Evolutionary conservation across 2,797 vertebrate genomes (phyloP), one percentile per base, ranked within the genome.

Genomic region (Microhierax caerulescens): DNA sequence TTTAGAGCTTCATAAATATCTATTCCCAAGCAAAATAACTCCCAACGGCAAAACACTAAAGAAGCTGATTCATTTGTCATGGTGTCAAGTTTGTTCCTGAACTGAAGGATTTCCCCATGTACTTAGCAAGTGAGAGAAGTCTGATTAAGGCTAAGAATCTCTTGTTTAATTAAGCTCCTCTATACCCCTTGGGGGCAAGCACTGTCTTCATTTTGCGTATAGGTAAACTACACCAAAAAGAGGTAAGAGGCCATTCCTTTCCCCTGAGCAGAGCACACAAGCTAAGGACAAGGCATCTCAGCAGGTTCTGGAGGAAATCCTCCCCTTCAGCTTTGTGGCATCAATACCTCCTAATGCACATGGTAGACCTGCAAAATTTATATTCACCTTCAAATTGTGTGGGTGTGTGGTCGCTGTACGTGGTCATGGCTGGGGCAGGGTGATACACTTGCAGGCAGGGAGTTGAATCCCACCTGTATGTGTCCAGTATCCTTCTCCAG

Each of bases 131-230:
- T 74, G 84, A 95, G 48, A 79, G 60, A 91, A 89, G 86, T 83
- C 86, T 89, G 91, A 95, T 94, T 95, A 95, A 80, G 63, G 68
- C 64, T 94, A 89, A 94, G 60, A 85, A 85, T 87, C 64, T 92
- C 87, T 78, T 91, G 32, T 89, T 92, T 95, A 94, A 96, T 96
- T 95, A 94, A 93, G 78, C 75, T 87, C 63, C 64, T 93, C 64
- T 63, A 41, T 69, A 89, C 51, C 43, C 45, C 84, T 92, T 5
- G 92, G 91, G 72, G 89, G 78, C 60, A 90, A 89, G 56, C 48
- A n/a, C 59, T 79, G 68, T 80, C 89, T 92, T 89, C 75, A 24
- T 91, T 96, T 91, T 92, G 67, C 68, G 50, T 92, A 85, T 80
- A 97, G 93, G 84, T 93, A 80, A 95, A 77, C 75, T 41, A 34